These are phyloP conservation scores for Ciconia nigra DNA, from an alignment of 2,797 vertebrate genomes.

Conservation along the genomic window DNA sequence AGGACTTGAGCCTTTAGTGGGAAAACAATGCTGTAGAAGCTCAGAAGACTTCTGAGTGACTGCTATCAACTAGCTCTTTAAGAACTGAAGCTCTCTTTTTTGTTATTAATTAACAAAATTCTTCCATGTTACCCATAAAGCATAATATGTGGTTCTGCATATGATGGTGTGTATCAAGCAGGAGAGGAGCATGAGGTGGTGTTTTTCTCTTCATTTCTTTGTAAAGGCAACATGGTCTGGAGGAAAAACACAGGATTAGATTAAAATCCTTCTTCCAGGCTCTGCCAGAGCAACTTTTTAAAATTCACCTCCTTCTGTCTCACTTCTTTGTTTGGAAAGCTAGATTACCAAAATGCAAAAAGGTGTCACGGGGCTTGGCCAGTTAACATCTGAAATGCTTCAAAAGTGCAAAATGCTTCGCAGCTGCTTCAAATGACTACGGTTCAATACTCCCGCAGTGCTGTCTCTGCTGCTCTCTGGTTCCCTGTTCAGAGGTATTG, in stretches of 20 bases:
- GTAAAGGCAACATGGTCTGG: neutral
- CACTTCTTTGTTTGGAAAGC: neutral
- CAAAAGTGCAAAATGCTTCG: neutral
- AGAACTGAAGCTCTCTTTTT: neutral
- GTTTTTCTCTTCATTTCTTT: neutral
- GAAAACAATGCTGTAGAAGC: neutral
- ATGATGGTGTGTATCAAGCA: neutral
- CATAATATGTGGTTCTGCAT: neutral
- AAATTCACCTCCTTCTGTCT: neutral
- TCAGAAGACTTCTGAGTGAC: neutral
- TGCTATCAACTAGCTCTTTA: neutral
- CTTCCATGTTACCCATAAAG: neutral
- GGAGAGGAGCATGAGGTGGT: neutral
- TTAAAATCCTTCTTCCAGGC: neutral
- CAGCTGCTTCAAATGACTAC: neutral
- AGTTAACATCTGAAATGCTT: neutral
- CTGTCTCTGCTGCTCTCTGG: neutral
- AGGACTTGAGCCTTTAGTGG: neutral
- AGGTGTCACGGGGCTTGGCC: neutral
- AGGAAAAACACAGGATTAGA: neutral
- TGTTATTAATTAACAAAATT: neutral
- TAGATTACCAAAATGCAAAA: neutral
- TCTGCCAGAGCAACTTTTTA: neutral
- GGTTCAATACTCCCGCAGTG: rapidly evolving
- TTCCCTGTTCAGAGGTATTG: neutral